phyloP scores from a whole-genome alignment of 2,888 invertebrate species.

The Agonopterix subpropinquella region DNA sequence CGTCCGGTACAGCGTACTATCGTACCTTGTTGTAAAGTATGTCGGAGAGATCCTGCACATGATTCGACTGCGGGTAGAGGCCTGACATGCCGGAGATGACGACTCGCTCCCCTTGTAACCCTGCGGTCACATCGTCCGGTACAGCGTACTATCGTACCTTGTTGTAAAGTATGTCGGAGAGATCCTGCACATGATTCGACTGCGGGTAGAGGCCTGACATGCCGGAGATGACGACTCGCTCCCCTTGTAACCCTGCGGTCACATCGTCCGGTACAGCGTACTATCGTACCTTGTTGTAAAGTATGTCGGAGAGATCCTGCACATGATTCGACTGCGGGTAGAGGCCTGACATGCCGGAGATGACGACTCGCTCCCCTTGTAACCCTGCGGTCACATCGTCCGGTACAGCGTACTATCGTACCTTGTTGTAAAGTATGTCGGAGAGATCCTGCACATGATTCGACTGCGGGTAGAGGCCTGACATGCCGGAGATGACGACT shows the following conservation, averaged over 20 bases:
- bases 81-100: slow-evolving; percentile 29
- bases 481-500: slow-evolving; percentile 26
- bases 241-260: slow-evolving; percentile 1
- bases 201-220: slow-evolving; percentile 24
- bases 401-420: too few relatives aligned
- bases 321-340: slow-evolving; percentile 19
- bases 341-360: slow-evolving; percentile 26
- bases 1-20: too few relatives aligned
- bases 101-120: slow-evolving; percentile 9
- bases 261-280: too few relatives aligned
- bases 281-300: slow-evolving; percentile 26
- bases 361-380: slow-evolving; percentile 16
- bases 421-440: slow-evolving; percentile 24
- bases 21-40: slow-evolving; percentile 25
- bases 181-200: slow-evolving; percentile 16
- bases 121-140: not conserved
- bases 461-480: slow-evolving; percentile 23
- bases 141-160: too few relatives aligned
- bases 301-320: slow-evolving; percentile 17
- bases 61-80: slow-evolving; percentile 18
- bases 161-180: slow-evolving; percentile 21
- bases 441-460: slow-evolving; percentile 16
- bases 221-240: slow-evolving; percentile 23
- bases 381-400: not conserved
- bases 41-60: slow-evolving; percentile 17